Base-by-base conservation (phyloP, 1,140 invertebrate species). In the Lepidurus arcticus region DNA sequence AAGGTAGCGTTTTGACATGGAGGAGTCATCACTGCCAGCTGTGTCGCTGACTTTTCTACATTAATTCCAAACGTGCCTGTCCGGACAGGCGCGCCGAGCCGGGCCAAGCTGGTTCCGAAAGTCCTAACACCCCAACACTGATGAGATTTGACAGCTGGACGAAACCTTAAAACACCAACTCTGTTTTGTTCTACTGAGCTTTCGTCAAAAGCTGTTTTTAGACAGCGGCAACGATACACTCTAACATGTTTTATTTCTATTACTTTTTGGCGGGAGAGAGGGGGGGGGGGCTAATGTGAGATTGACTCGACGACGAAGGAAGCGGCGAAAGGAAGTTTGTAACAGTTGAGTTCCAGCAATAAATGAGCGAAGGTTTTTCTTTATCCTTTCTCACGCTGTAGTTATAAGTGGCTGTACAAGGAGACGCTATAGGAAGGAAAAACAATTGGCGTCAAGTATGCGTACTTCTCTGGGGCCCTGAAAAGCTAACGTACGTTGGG, bases 11-110 rank as follows among this genome's bases (percentile, higher is more conserved):
- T 65, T 65, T 65, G 53, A 65, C 53, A 65, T 21, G 13, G 53
- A 13, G 9, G 21, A 65, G 53, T 65, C 53, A 65, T 65, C 53
- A 65, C 16, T 11, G 53, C 53, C 53, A 65, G 53, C 53, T 65
- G 53, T 65, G 21, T 21, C 53, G 53, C 53, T 21, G 21, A 21
- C 53, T 65, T 65, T 65, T 65, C 53, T n/a, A 65, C 53, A 9
- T 65, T 65, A 65, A 65, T 65, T 65, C 53, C 53, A 21, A n/a
- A 65, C 53, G 21, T 65, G 53, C n/a, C 21, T 65, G 53, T 65
- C 53, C 53, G 13, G 9, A 21, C 16, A 8, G 21, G 21, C 53
- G 53, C 53, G 53, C n/a, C 53, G 21, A 65, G 53, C 53, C 53
- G 21, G 21, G 53, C 13, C 21, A 65, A 47, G 45, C n/a, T 16